phyloP scores from a whole-genome alignment of 2,113 vertebrate genomes.

The Hoplias malabaricus region DNA sequence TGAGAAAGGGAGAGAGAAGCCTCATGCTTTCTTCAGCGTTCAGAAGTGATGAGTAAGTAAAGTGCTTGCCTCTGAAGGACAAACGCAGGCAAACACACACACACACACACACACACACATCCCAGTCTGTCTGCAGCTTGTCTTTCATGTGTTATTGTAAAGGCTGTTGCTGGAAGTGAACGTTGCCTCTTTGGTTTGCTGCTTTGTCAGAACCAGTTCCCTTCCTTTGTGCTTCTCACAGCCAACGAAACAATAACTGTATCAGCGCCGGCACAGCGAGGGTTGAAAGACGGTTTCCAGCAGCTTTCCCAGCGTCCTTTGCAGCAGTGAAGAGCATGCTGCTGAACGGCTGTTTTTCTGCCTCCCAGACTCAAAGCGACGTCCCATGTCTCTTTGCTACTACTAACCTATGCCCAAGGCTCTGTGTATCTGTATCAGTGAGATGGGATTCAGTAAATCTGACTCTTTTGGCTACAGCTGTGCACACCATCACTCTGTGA shows the following conservation, averaged over 20 bases:
- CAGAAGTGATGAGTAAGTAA: conserved; percentile 18
- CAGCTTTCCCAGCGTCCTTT: neutral
- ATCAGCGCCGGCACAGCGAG: neutral
- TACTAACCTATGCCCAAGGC: no score
- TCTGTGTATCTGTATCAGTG: no score
- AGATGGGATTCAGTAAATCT: no score
- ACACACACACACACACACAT: neutral
- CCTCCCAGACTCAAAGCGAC: neutral
- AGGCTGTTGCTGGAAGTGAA: neutral
- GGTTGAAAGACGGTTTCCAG: neutral
- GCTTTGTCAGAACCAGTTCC: neutral
- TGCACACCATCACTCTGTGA: no score
- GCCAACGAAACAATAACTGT: neutral
- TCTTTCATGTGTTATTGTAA: conserved; percentile 27
- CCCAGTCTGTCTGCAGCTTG: conserved; percentile 2
- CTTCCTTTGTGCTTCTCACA: neutral
- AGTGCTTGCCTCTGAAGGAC: conserved; percentile 4
- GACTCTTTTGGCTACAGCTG: no score
- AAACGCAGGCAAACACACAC: conserved; percentile 13
- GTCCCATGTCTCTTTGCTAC: neutral
- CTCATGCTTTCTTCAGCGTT: neutral
- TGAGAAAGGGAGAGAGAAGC: conserved; percentile 45
- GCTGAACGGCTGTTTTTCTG: neutral
- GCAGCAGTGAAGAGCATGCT: neutral
- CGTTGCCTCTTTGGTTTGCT: neutral